phyloP scores from a whole-genome alignment of 2,888 invertebrate species.

The Drosophila hamatofila region DNA sequence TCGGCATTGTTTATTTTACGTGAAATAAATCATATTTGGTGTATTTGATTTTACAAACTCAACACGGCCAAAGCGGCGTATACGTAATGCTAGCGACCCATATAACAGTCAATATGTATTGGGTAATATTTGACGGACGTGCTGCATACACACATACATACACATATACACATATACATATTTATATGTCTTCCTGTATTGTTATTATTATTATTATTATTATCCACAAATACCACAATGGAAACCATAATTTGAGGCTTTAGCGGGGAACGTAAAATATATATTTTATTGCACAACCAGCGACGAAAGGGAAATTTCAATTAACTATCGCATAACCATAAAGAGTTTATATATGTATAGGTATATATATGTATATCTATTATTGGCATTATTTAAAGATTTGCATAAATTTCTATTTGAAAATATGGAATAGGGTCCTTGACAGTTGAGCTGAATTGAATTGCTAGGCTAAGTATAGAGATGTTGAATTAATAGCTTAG shows the following conservation, averaged over 20 bases:
- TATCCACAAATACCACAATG: slow-evolving; percentile 4
- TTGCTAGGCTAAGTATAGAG: background rate
- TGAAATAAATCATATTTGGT: slow-evolving; percentile 77
- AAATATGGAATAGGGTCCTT: background rate
- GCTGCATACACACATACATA: background rate
- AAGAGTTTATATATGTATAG: background rate
- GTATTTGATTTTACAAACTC: slow-evolving; percentile 52
- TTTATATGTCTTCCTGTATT: slow-evolving; percentile 1
- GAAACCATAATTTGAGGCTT: slow-evolving; percentile 10
- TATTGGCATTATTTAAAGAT: background rate
- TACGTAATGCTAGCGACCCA: slow-evolving; percentile 32
- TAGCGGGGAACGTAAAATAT: background rate
- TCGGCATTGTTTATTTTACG: slow-evolving; percentile 70
- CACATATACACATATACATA: background rate
- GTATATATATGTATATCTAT: background rate
- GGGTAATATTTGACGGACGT: slow-evolving; percentile 17
- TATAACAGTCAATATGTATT: slow-evolving; percentile 11
- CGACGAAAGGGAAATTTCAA: slow-evolving; percentile 8
- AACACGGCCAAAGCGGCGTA: slow-evolving; percentile 10
- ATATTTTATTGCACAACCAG: background rate
- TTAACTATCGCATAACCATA: slow-evolving; percentile 2
- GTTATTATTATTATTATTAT: slow-evolving; percentile 10
- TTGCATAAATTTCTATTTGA: background rate
- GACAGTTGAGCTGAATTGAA: background rate
- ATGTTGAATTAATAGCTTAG: background rate